Conservation (phyloP, 53 echinoderm and acorn worm species). For the Echinarachnius parma region DNA sequence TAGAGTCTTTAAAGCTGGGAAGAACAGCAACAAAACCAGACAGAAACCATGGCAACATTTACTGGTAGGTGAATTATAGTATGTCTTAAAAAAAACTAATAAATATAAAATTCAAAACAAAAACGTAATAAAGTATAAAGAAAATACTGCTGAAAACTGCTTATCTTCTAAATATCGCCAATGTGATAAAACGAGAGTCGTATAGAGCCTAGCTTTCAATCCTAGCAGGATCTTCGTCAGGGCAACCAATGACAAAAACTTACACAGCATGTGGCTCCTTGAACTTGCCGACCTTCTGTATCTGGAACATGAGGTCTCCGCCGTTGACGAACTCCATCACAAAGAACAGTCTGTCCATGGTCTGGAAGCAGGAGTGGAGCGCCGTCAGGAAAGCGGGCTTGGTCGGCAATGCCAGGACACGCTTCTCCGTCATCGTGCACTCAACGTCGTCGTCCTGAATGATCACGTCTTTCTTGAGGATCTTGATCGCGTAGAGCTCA, state of each 20-base stretch:
- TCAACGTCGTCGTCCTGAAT: slow-evolving; percentile 98
- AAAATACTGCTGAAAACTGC: no score
- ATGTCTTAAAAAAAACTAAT: no score
- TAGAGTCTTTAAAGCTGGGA: no score
- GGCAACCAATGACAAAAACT: slow-evolving; percentile 47
- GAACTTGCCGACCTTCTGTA: slow-evolving; percentile 99
- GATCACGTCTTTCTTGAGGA: slow-evolving; percentile 97
- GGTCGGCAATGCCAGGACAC: slow-evolving; percentile 81
- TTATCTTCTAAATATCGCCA: no score
- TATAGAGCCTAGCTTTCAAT: no score
- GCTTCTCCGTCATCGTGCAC: slow-evolving; percentile 98
- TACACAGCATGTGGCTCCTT: slow-evolving; percentile 99
- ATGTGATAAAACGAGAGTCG: no score
- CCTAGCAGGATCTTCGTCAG: no score
- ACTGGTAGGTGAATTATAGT: no score
- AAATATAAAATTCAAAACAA: no score
- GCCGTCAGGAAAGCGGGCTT: slow-evolving; percentile 95
- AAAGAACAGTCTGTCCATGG: slow-evolving; percentile 94
- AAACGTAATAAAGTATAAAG: no score
- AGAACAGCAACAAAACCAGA: no score
- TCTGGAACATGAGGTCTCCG: slow-evolving; percentile 99
- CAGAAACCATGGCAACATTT: no score
- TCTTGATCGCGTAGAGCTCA: slow-evolving; percentile 96
- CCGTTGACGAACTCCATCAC: slow-evolving; percentile 99
- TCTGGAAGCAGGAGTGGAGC: slow-evolving; percentile 99